phyloP scores from a whole-genome alignment of 2,888 invertebrate genomes.

The Tenthredo notha region DNA sequence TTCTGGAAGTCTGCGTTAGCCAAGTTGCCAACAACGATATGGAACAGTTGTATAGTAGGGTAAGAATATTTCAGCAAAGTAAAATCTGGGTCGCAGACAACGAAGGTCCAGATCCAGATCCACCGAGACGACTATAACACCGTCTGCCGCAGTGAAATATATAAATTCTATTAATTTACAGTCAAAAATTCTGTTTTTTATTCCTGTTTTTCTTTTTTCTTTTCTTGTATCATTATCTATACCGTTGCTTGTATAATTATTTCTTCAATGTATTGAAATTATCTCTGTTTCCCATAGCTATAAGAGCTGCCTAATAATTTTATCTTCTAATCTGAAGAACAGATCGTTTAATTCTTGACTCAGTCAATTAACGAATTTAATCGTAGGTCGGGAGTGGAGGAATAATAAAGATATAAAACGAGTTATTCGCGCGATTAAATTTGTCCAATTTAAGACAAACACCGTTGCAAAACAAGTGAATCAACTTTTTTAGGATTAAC shows the following conservation, averaged over 20 bases:
- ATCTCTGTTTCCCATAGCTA: not conserved
- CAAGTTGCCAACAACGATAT: constrained; percentile 25
- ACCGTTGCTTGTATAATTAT: not conserved
- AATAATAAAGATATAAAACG: not conserved
- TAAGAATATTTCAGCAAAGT: constrained; percentile 17
- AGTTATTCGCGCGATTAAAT: not conserved
- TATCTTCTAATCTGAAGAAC: not conserved
- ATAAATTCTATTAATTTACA: not conserved
- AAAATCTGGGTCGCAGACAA: constrained; percentile 45
- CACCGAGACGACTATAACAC: not conserved
- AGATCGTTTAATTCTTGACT: not conserved
- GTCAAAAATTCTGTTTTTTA: not conserved
- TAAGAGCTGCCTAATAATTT: not conserved
- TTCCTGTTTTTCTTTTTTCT: not conserved
- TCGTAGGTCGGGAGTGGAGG: constrained; percentile 4
- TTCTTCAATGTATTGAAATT: not conserved
- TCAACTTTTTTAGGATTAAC: not conserved
- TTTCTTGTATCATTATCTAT: not conserved
- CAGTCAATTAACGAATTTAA: not conserved
- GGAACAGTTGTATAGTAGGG: not conserved
- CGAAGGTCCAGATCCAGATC: constrained; percentile 29
- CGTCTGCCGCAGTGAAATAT: constrained; percentile 7
- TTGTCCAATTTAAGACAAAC: not conserved
- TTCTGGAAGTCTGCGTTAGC: constrained; percentile 26
- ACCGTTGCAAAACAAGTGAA: not conserved